Evolutionary conservation across 92 coral and sea anemone species (phyloP), one percentile per base, ranked within the genome.

Genomic region (Anthopleura xanthogrammica): DNA sequence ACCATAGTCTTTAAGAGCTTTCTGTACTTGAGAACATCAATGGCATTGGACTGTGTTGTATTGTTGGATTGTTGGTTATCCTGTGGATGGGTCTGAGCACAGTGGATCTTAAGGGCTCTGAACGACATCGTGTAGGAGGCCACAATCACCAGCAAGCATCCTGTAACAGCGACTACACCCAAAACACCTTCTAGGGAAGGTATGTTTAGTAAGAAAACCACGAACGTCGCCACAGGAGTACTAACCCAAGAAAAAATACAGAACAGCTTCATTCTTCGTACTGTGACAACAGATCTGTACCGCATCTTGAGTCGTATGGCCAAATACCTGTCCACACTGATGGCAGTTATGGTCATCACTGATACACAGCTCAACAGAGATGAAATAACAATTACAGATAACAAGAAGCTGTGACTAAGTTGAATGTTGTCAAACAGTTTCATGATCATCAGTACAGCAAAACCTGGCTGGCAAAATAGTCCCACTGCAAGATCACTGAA

Each of bases 241-340:
- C 6, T 14, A 23, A 40, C 48, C 83, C 83, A 73, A 64, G 50
- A 66, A 40, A 5, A 23, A 6, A 9, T 23, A 11, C 77, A 81
- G 50, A 43, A 71, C 22, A 46, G 11, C 52, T 40, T 81, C 5
- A 81, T 52, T 81, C 84, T 68, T 73, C 14, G n/a, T 10, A 73
- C 58, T 23, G 79, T 83, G 19, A 83, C 86, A 40, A 83, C 43
- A 22, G 86, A 1, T 20, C 74, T 73, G 73, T 83, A 83, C 22
- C 52, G 54, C 71, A 75, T 74, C 74, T 83, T 83, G 39, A 83
- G 80, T 52, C 74, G 79, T 55, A 83, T 83, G 16, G 86, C 86
- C 80, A 83, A 19, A 60, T 73, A 83, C 52, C 86, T 73, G 72
- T 82, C 86, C 8, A 75, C 29, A 17, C 79, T 76, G 72, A 82